Evolutionary conservation across 2,888 invertebrate species (phyloP).

Genomic region (Labia minor): DNA sequence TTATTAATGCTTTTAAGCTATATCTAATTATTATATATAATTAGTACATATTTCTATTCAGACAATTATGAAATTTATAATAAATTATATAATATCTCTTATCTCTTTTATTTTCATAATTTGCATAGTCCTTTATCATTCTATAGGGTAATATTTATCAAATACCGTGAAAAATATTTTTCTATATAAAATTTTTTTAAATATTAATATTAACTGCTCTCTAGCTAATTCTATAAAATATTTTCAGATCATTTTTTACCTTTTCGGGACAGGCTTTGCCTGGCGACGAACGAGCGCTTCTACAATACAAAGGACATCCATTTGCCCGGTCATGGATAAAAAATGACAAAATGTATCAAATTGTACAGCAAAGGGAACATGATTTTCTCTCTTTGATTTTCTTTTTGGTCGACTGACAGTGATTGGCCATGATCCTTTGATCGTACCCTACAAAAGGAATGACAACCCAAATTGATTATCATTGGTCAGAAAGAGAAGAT

Average conservation of each 20-base stretch:
- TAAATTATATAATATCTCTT: too few relatives aligned
- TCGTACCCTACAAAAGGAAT: conserved; percentile 5
- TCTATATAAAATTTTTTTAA: too few relatives aligned
- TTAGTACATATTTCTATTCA: too few relatives aligned
- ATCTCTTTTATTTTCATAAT: too few relatives aligned
- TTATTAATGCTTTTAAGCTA: too few relatives aligned
- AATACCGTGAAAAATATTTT: too few relatives aligned
- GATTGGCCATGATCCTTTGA: conserved; percentile 13
- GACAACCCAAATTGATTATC: conserved; percentile 13
- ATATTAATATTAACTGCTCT: too few relatives aligned
- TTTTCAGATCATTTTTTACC: background rate
- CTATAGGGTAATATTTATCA: too few relatives aligned
- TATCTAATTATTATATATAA: too few relatives aligned
- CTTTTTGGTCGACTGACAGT: background rate
- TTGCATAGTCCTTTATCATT: too few relatives aligned
- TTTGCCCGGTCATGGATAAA: conserved; percentile 13
- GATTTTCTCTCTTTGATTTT: conserved; percentile 2
- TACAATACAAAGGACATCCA: background rate
- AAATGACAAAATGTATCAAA: conserved; percentile 13
- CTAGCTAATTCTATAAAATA: background rate
- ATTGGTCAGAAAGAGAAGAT: background rate
- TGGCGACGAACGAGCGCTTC: too few relatives aligned
- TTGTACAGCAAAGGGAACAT: conserved; percentile 3
- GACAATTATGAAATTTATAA: too few relatives aligned
- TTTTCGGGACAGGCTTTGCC: background rate